Base-by-base conservation (phyloP, 2,113 vertebrate genomes). In the Hiodon alosoides region DNA sequence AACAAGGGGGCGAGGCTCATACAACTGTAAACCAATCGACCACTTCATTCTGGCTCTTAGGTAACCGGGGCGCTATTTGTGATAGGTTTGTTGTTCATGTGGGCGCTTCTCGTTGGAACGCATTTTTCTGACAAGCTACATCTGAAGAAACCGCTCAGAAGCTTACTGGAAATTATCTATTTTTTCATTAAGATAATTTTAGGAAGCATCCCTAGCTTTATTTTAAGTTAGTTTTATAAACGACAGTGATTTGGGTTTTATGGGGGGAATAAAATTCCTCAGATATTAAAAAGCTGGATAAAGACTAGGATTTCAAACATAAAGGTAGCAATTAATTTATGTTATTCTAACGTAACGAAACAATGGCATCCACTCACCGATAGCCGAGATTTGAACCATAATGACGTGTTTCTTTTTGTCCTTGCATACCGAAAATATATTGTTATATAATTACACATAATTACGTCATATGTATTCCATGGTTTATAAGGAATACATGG, bases 1-100 rank as follows among this genome's bases (percentile, higher is more conserved):
- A n/a, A 3, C 11, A 7, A 47, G 17, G 65, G 51, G 81, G 79
- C 70, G 71, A 46, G 73, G 58, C 51, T 51, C 46, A 53, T 50
- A 4, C 17, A 17, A 51, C n/a, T 69, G n/a, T 70, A 51, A 73
- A 71, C 82, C 79, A 83, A 85, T 83, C 67, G 50, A 4, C 65
- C 7, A 2, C 10, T 8, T 53, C 48, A 47, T 5, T 66, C 55
- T 71, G 62, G 48, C 13, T 11, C 61, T 46, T 68, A 62, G 69
- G 69, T 75, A 75, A 62, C 48, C 10, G 46, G 4, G 47, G 62
- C 64, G 13, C 53, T 53, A 55, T 61, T 71, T 46, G 31, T 78
- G 67, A 74, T 78, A 69, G 77, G 77, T 57, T 50, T 11, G 17
- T 66, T 52, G 47, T 67, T 67, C 54, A 17, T 66, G 13, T 51